Evolutionary conservation across 2,888 invertebrate species (phyloP).

Genomic region (Sycophila texana): DNA sequence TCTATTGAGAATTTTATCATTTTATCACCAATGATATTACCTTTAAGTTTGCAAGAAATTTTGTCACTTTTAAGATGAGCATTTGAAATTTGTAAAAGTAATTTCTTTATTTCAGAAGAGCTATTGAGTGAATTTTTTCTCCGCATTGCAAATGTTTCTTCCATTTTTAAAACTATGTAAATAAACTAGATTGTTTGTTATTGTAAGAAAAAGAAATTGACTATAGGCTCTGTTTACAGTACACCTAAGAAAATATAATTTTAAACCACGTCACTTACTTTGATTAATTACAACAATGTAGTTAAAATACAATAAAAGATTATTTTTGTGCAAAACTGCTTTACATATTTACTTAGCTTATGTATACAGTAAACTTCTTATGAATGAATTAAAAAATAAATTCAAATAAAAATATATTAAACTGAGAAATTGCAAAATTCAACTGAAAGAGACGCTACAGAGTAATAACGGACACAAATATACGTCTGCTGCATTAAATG

Average conservation of each 20-base stretch:
- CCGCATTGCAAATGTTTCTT: constrained; percentile 26
- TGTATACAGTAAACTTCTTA: no score
- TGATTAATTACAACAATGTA: neutral
- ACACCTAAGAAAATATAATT: no score
- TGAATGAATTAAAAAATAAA: no score
- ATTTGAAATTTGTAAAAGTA: constrained; percentile 47
- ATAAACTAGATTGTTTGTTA: constrained; percentile 13
- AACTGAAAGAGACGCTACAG: neutral
- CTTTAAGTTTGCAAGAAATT: constrained; percentile 43
- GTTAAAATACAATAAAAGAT: neutral
- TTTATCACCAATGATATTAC: constrained; percentile 17
- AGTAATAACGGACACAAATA: neutral
- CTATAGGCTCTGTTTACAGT: no score
- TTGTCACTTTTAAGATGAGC: constrained; percentile 42
- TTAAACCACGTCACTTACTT: neutral
- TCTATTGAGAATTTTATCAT: neutral
- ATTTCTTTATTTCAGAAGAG: constrained; percentile 45
- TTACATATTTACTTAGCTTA: no score
- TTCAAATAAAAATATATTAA: no score
- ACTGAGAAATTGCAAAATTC: no score
- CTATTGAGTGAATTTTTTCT: constrained; percentile 42
- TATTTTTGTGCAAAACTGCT: no score
- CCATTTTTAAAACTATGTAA: constrained; percentile 19
- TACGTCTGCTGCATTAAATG: neutral
- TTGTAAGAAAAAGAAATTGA: neutral